Base-by-base conservation (phyloP, 2,797 vertebrate species). In the Staurois parvus region DNA sequence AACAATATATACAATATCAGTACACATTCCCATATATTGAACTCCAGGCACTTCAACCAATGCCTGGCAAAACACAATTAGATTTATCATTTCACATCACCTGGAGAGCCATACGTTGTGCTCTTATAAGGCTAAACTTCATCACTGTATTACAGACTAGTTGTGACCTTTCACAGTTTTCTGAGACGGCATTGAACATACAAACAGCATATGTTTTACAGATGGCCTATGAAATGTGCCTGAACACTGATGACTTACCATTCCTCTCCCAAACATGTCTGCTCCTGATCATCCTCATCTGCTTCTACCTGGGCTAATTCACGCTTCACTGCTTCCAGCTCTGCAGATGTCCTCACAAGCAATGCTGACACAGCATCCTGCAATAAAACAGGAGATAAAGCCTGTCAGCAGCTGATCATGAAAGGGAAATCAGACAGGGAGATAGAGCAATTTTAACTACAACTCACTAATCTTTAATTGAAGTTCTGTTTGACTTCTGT, bases 281-380 rank as follows among this genome's bases (percentile, higher is more conserved):
- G 90, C 64, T 92, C 93, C 45, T 90, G 90, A 30, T 89, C 88
- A 19, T 68, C 87, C 2, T 92, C 87, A 9, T 66, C 64, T 0
- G 87, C 88, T 62, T 91, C 91, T 0, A 95, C 94, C 78, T 93
- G 93, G 56, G 93, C 93, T 68, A 96, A 87, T 70, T 96, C 93
- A 88, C 94, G 93, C 70, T 96, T 94, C 84, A 95, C 94, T 19
- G 94, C 94, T 90, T 95, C 88, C 29, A 96, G 90, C 88, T 96
- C 95, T 11, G 94, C 94, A 73, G 95, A 96, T 37, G 95, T 96
- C 84, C 94, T 94, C 70, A 94, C 94, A 42, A 96, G 91, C 66
- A 96, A 88, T 87, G 93, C 94, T 28, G 95, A 95, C 72, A 96
- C 94, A 5, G 94, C 94, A 83, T 96, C 94, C 95, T 96, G 76